Evolutionary conservation across 2,113 vertebrate genomes (phyloP).

Genomic region (Platysternon megacephalum): DNA sequence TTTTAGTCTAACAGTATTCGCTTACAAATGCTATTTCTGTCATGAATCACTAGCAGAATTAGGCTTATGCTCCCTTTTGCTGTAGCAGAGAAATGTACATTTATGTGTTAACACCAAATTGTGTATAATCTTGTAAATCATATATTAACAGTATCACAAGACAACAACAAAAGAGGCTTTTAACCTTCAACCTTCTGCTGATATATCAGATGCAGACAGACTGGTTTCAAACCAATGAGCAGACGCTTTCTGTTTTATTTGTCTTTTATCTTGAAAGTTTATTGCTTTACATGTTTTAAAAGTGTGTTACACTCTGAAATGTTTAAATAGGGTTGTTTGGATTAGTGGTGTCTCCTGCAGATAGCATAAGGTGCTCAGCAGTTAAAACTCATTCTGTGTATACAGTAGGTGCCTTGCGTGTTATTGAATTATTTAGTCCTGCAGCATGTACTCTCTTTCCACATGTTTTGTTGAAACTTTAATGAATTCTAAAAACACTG

Average conservation of each 20-base stretch:
- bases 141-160: slow-evolving; percentile 57
- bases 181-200: slow-evolving; percentile 51
- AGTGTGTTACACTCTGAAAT: slow-evolving; percentile 38
- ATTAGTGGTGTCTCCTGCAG: slow-evolving; percentile 20
- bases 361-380: slow-evolving; percentile 20
- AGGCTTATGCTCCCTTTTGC: background rate
- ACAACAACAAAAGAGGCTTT: slow-evolving; percentile 63
- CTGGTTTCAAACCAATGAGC: slow-evolving; percentile 16
- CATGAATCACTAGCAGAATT: background rate
- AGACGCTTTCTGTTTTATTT: slow-evolving; percentile 35
- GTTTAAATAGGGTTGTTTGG: slow-evolving; percentile 56
- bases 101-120: slow-evolving; percentile 48
- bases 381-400: background rate
- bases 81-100: slow-evolving; percentile 61
- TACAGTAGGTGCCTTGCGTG: background rate
- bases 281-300: slow-evolving; percentile 45
- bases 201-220: slow-evolving; percentile 54
- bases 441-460: background rate
- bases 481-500: slow-evolving; percentile 6
- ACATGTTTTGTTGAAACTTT: background rate
- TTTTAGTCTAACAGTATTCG: slow-evolving; percentile 14
- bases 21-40: slow-evolving; percentile 22
- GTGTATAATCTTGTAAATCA: slow-evolving; percentile 33
- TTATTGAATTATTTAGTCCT: slow-evolving; percentile 30
- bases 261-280: slow-evolving; percentile 46